Conservation (phyloP, 2,113 vertebrate species). For the Cathartes aura region DNA sequence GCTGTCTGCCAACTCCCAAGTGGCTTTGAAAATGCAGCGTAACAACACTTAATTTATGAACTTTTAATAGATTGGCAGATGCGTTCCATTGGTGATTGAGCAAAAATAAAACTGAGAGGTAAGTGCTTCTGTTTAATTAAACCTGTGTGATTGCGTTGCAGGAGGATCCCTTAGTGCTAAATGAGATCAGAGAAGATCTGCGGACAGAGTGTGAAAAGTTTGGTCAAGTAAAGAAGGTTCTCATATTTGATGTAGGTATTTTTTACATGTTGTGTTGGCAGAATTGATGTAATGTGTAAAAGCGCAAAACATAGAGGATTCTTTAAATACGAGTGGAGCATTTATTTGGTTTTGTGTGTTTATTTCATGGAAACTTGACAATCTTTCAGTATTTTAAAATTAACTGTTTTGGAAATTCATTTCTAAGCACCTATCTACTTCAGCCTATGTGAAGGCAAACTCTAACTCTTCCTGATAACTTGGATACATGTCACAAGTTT, state of each 20-base stretch:
- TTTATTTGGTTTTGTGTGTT: not conserved
- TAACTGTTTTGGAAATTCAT: not conserved
- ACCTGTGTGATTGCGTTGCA: slow-evolving; percentile 50
- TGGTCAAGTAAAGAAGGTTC: slow-evolving; percentile 93
- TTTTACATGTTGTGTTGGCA: not conserved
- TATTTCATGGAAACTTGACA: not conserved
- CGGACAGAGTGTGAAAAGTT: slow-evolving; percentile 95
- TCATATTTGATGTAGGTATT: slow-evolving; percentile 94
- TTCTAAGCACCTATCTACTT: not conserved
- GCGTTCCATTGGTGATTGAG: not conserved
- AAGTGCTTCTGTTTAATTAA: not conserved
- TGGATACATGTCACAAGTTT: not conserved
- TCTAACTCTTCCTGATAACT: not conserved
- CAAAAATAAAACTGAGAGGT: not conserved
- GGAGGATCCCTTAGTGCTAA: slow-evolving; percentile 94
- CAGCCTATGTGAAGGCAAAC: not conserved
- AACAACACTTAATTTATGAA: not conserved
- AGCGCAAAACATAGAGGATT: not conserved
- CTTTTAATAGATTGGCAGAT: not conserved
- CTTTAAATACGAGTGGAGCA: not conserved
- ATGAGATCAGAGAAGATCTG: slow-evolving; percentile 95
- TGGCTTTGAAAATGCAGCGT: not conserved
- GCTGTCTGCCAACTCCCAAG: not conserved
- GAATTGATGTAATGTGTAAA: not conserved
- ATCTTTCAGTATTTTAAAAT: not conserved